phyloP scores from a whole-genome alignment of 2,797 vertebrate genomes.

The Chiroxiphia lanceolata region DNA sequence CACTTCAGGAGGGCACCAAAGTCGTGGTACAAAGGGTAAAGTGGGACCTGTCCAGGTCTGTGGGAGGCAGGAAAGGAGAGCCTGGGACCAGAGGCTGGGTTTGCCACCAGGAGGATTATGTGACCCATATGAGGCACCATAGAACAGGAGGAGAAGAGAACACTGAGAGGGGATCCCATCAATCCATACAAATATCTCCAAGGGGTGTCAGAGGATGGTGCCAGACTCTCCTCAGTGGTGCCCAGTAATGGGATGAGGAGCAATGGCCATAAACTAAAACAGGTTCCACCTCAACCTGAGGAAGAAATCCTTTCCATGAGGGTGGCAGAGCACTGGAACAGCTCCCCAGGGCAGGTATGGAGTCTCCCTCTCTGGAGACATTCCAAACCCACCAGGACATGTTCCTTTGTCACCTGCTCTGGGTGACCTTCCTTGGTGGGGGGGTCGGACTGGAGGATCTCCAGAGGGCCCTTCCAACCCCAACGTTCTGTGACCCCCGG shows the following conservation, averaged over 20 bases:
- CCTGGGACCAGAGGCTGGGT: neutral
- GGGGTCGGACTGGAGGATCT: neutral
- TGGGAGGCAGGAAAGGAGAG: neutral
- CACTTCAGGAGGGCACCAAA: neutral
- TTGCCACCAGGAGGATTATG: neutral
- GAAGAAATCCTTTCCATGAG: no score
- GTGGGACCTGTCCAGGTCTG: neutral
- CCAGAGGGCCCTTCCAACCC: neutral
- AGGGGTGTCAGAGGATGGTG: neutral
- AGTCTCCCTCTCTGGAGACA: neutral
- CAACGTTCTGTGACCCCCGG: accelerated
- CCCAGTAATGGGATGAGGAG: neutral
- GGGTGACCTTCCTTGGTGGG: neutral
- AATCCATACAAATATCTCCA: accelerated
- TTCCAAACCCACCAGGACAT: neutral
- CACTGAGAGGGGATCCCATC: neutral
- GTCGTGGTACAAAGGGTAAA: neutral
- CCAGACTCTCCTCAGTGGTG: neutral
- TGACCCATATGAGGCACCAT: neutral
- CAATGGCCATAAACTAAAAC: accelerated
- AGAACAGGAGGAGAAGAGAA: accelerated
- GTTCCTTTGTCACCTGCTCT: no score
- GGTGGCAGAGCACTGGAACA: neutral
- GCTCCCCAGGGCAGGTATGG: accelerated
- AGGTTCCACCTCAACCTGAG: neutral